Conservation (phyloP, 2,113 vertebrate genomes). For the Struthidea cinerea region DNA sequence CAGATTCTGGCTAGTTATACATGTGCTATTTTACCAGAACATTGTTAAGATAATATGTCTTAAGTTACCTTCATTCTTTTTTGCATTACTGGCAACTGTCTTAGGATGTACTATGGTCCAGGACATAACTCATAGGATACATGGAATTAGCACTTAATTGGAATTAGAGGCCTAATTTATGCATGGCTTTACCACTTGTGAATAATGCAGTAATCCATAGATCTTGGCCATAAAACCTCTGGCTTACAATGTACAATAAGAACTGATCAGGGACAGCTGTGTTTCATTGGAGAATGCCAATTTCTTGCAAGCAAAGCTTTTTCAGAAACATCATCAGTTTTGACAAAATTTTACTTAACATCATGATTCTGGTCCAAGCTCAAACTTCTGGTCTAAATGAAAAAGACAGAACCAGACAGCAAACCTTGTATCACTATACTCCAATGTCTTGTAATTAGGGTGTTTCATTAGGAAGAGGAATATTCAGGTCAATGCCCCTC, state of each 20-base stretch:
- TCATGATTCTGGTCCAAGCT: neutral
- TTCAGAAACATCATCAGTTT: constrained; percentile 44
- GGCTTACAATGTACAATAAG: neutral
- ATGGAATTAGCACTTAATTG: constrained; percentile 29
- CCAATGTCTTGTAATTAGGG: constrained; percentile 29
- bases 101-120: neutral
- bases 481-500: constrained; percentile 60
- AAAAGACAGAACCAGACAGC: neutral
- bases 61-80: neutral
- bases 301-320: neutral
- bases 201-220: constrained; percentile 41
- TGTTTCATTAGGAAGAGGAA: constrained; percentile 54
- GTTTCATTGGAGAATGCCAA: constrained; percentile 7
- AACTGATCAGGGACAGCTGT: constrained; percentile 38
- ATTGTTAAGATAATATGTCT: neutral
- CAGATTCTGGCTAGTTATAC: neutral
- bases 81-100: neutral
- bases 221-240: constrained; percentile 31
- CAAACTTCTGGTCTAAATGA: constrained; percentile 15
- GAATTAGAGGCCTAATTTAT: constrained; percentile 42
- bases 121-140: constrained; percentile 1
- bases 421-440: neutral
- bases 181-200: constrained; percentile 29
- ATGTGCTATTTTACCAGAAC: neutral
- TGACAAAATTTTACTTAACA: neutral